A percentile compares a stretch with the other conserved stretches of the same genome.
phyloP scores from a whole-genome alignment of 2,888 invertebrate genomes.

The Ceratothoa steindachneri region DNA sequence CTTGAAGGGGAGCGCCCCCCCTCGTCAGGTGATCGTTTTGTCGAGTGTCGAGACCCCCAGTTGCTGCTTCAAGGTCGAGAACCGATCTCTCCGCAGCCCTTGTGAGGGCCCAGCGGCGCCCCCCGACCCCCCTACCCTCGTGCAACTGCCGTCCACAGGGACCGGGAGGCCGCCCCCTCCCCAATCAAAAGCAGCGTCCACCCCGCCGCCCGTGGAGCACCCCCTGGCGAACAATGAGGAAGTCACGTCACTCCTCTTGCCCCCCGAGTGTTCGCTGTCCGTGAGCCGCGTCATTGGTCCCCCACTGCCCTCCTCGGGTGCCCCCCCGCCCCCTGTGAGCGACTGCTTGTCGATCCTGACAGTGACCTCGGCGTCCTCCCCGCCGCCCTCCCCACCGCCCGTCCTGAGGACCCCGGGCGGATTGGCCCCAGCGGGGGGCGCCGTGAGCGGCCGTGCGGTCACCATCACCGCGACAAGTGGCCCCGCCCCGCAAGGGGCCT shows the following conservation, averaged over 20 bases:
- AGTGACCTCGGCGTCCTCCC: not conserved
- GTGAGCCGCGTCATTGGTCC: not conserved
- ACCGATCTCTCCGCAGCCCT: not conserved
- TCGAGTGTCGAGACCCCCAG: not conserved
- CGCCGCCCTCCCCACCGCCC: not conserved
- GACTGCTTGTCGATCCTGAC: not conserved
- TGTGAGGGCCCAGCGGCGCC: too few relatives aligned
- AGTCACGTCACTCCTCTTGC: not conserved
- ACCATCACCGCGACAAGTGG: slow-evolving; percentile 46
- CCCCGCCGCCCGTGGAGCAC: not conserved
- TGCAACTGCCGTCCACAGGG: not conserved
- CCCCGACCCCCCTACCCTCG: not conserved
- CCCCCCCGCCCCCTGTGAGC: not conserved
- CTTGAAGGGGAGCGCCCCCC: not conserved
- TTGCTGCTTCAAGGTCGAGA: not conserved
- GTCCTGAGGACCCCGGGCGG: not conserved
- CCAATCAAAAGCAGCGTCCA: not conserved
- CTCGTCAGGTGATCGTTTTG: not conserved
- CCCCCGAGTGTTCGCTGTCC: not conserved
- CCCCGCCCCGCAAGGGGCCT: slow-evolving; percentile 32
- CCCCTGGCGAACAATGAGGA: not conserved
- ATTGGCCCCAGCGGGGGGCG: slow-evolving; percentile 32
- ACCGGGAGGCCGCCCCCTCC: not conserved
- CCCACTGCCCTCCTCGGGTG: not conserved
- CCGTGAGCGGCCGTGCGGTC: slow-evolving; percentile 38